These are phyloP conservation scores for Stenoptilia bipunctidactyla DNA, from an alignment of 2,888 invertebrate species.

Conservation along the genomic window DNA sequence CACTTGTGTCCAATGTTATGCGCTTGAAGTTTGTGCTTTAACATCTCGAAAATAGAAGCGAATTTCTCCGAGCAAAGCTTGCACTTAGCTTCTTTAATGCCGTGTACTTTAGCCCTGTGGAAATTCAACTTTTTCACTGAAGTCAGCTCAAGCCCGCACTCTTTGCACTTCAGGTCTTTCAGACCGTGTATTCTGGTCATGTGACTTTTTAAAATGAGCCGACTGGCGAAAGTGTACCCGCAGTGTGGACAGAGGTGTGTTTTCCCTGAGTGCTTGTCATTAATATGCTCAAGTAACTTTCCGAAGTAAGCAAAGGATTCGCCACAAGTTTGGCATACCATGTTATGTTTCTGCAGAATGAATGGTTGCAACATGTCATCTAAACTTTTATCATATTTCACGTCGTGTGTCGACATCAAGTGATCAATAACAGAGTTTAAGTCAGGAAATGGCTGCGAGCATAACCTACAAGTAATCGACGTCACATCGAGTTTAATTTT, in stretches of 20 bases:
- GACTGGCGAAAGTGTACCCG: constrained; percentile 21
- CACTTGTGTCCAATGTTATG: constrained; percentile 28
- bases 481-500: constrained; percentile 24
- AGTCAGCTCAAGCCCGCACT: constrained; percentile 24
- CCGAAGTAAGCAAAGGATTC: constrained; percentile 22
- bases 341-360: constrained; percentile 21
- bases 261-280: constrained; percentile 21
- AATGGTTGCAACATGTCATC: constrained; percentile 20
- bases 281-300: constrained; percentile 24
- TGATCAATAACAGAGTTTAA: constrained; percentile 21
- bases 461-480: constrained; percentile 23
- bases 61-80: constrained; percentile 30
- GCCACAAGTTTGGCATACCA: constrained; percentile 21
- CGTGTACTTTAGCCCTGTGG: constrained; percentile 26
- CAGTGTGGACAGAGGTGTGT: constrained; percentile 25
- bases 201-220: constrained; percentile 21
- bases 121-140: constrained; percentile 19
- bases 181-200: constrained; percentile 20
- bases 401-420: constrained; percentile 20
- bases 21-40: constrained; percentile 24
- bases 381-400: constrained; percentile 20
- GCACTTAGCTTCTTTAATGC: constrained; percentile 18
- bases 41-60: constrained; percentile 23
- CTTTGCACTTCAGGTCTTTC: constrained; percentile 20
- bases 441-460: constrained; percentile 17